Evolutionary conservation across 2,797 vertebrate species (phyloP).

Genomic region (Pelodytes ibericus): DNA sequence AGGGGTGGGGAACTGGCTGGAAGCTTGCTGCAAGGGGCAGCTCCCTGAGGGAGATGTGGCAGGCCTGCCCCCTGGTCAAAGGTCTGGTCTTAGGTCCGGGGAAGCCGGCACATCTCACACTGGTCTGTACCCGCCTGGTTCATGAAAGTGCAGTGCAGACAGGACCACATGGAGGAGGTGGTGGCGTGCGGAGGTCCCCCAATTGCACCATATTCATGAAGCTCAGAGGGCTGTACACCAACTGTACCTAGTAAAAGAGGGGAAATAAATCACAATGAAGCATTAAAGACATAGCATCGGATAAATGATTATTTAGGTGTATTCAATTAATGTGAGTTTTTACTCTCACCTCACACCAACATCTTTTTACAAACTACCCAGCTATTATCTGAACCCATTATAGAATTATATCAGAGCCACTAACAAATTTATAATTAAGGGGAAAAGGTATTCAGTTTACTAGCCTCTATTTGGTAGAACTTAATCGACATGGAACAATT

Average conservation of each 20-base stretch:
- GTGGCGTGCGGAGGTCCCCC: conserved; percentile 75
- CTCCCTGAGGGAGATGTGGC: not conserved
- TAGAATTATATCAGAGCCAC: no score
- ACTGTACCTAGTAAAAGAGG: conserved; percentile 80
- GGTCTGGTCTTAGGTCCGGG: conserved; percentile 79
- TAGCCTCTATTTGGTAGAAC: no score
- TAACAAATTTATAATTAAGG: no score
- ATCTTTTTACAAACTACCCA: no score
- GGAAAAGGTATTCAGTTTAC: no score
- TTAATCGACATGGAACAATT: no score
- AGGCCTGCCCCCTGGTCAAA: conserved; percentile 13
- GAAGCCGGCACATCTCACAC: conserved; percentile 98
- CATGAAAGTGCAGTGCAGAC: conserved; percentile 98
- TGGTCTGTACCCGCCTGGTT: conserved; percentile 96
- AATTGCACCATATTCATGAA: conserved; percentile 85
- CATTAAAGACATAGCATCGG: no score
- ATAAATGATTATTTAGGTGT: no score
- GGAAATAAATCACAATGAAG: not conserved
- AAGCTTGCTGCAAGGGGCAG: conserved; percentile 14
- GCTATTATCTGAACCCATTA: no score
- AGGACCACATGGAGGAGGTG: conserved; percentile 91
- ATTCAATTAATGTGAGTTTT: no score
- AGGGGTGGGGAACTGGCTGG: conserved; percentile 32
- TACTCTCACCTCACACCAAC: not conserved
- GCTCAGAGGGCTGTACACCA: conserved; percentile 84